Evolutionary conservation across 2,888 invertebrate genomes (phyloP), one percentile per base, ranked within the genome.

Genomic region (Habrosyne pyritoides): DNA sequence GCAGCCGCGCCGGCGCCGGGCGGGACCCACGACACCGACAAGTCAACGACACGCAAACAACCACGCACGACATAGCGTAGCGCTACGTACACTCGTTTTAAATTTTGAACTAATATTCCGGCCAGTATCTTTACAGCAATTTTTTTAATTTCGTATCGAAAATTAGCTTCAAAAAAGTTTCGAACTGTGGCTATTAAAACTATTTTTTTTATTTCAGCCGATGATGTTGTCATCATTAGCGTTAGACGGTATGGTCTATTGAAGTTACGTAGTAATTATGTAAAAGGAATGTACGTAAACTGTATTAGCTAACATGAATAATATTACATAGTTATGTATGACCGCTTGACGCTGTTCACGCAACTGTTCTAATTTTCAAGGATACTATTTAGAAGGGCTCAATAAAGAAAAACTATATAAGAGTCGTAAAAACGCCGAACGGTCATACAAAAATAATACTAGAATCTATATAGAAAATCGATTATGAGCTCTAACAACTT

Each of bases 31-130:
- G n/a, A 33, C 71, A 71, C 60, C 74, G 66, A 68, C 73, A 70
- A 74, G 73, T 71, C 75, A 72, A 71, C 75, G 73, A 75, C 75
- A 76, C 73, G 69, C 69, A 73, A 71, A 73, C 71, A 71, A 70
- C 71, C 56, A 67, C 68, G 61, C 57, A 67, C 65, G 53, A 52
- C 28, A 48, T 24, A 42, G 42, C 42, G n/a, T 42, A 1, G 18
- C 71, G 67, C 68, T 69, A 71, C 73, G 65, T 53, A 65, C 51
- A 67, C 61, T 69, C 64, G 61, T 68, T 46, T 50, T 58, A 53
- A 14, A 36, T 12, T 30, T 30, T 12, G 30, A 12, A 52, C 24
- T 36, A n/a, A 14, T 28, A 28, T 7, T 28, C 12, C 2, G 1
- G 12, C 12, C 2, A 30, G 4, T 12, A 12, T 10, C 12, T 12